Conservation (phyloP, 2,113 vertebrate species). For the Pitta sordida region DNA sequence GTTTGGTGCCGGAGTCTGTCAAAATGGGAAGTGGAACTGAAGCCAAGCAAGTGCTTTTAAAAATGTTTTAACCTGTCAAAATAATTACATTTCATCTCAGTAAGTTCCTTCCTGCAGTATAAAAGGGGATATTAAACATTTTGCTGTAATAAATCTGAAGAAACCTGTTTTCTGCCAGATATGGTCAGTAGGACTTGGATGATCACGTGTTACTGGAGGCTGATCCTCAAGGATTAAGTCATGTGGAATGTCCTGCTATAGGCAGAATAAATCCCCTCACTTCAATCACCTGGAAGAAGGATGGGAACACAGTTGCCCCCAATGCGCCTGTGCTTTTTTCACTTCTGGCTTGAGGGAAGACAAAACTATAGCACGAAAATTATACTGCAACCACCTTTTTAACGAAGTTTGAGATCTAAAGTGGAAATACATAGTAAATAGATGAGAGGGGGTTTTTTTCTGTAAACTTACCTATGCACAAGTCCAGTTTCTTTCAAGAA, state of each 20-base stretch:
- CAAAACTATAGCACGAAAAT: neutral
- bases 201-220: neutral
- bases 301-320: neutral
- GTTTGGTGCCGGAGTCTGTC: neutral
- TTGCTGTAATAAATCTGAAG: neutral
- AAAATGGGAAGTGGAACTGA: neutral
- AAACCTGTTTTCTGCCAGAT: neutral
- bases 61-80: neutral
- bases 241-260: neutral
- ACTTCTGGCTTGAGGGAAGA: neutral
- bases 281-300: neutral
- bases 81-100: neutral
- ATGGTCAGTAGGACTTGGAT: neutral
- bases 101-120: neutral
- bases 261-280: neutral
- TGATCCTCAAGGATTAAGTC: neutral
- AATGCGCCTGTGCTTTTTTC: neutral
- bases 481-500: neutral
- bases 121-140: neutral
- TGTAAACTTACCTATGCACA: neutral
- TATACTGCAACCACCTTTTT: neutral
- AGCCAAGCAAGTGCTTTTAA: neutral
- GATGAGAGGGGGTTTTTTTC: fast-evolving
- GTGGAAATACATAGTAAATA: neutral
- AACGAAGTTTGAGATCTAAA: neutral